Conservation (phyloP, 2,888 invertebrate species). For the Galerucella calmariensis region DNA sequence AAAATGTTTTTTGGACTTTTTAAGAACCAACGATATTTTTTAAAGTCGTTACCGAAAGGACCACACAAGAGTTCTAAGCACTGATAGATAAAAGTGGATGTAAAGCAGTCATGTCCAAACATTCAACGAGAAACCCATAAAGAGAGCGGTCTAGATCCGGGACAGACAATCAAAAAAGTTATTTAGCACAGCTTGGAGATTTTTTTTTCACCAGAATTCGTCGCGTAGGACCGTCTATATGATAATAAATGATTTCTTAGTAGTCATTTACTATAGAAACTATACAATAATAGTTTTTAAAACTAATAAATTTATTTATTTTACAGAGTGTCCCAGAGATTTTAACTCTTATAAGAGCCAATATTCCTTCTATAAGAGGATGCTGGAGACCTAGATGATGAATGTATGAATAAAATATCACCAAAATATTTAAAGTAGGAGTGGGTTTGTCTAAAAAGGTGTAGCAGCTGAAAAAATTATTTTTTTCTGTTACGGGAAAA, state of each 20-base stretch:
- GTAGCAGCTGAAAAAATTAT: too few species aligned
- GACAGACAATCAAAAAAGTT: conserved; percentile 40
- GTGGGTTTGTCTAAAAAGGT: too few species aligned
- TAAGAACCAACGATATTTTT: conserved; percentile 46
- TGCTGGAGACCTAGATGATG: too few species aligned
- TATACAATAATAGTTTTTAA: neutral
- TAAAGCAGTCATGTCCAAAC: conserved; percentile 51
- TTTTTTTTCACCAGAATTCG: conserved; percentile 25
- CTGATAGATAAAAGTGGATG: conserved; percentile 49
- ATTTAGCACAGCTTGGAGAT: conserved; percentile 39
- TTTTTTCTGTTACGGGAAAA: too few species aligned
- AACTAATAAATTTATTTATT: neutral
- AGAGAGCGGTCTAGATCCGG: conserved; percentile 48
- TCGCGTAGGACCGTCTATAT: conserved; percentile 13
- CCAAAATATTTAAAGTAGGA: too few species aligned
- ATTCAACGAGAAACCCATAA: conserved; percentile 48
- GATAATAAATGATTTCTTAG: conserved; percentile 6
- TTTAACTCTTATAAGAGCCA: too few species aligned
- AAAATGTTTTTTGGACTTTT: conserved; percentile 45
- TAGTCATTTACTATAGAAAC: neutral
- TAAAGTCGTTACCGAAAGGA: conserved; percentile 43
- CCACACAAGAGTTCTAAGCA: conserved; percentile 55
- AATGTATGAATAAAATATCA: too few species aligned
- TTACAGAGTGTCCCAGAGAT: neutral
- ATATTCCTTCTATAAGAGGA: too few species aligned